Evolutionary conservation across 2,888 invertebrate genomes (phyloP).

Genomic region (Lepidochrysops patricia): DNA sequence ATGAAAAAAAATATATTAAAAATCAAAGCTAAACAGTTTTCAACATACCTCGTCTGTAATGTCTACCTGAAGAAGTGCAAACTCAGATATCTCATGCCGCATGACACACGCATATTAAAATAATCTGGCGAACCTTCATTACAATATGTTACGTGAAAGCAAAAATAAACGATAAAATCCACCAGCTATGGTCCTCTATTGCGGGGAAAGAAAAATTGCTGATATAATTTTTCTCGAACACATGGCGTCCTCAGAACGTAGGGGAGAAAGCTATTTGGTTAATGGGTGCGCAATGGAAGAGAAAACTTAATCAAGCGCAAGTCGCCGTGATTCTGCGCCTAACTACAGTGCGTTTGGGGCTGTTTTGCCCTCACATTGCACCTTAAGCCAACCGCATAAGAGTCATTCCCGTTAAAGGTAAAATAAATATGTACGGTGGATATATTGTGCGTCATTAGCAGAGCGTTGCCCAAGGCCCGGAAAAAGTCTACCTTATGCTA

Average conservation of each 20-base stretch:
- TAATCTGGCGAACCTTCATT: slow-evolving; percentile 31
- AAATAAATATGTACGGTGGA: too few species aligned
- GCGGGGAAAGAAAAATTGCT: slow-evolving; percentile 47
- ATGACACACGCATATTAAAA: neutral
- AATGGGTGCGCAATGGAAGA: slow-evolving; percentile 67
- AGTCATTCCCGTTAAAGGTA: too few species aligned
- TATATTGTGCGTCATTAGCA: slow-evolving; percentile 30
- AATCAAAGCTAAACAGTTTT: too few species aligned
- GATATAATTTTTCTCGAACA: slow-evolving; percentile 62
- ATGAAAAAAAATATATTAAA: too few species aligned
- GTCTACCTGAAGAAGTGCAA: too few species aligned
- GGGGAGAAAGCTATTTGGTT: slow-evolving; percentile 65
- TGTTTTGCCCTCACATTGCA: slow-evolving; percentile 14
- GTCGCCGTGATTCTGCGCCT: slow-evolving; percentile 67
- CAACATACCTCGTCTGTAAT: too few species aligned
- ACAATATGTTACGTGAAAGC: neutral
- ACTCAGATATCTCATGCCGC: too few species aligned
- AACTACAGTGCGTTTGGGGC: slow-evolving; percentile 68
- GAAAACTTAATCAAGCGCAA: slow-evolving; percentile 70
- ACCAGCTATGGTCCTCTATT: slow-evolving; percentile 19
- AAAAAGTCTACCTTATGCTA: slow-evolving; percentile 13
- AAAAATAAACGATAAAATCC: slow-evolving; percentile 16
- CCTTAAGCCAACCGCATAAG: too few species aligned
- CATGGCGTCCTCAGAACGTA: slow-evolving; percentile 49
- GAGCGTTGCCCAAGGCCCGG: neutral